Base-by-base conservation (phyloP, 2,113 vertebrate species). In the Chiloscyllium plagiosum region DNA sequence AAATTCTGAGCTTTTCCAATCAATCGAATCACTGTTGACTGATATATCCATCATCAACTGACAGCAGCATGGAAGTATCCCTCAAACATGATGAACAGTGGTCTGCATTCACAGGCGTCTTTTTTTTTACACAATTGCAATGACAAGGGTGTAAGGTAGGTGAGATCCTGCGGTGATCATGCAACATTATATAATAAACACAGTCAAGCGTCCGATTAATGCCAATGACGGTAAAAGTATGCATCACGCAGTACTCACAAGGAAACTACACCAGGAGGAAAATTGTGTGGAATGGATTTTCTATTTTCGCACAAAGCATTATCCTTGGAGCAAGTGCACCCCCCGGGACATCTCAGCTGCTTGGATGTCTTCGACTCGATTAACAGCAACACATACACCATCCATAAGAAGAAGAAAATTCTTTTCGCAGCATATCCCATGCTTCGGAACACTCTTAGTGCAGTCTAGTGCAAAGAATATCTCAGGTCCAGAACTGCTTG, bases 261-360 rank as follows among this genome's bases (percentile, higher is more conserved):
- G 24, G 97, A 97, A 96, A 97, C 96, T 89, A 97, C 96, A 86
- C 96, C 96, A 0, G 96, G 96, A 50, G 97, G 96, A 96, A 97
- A 97, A 69, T 66, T 97, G 76, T 96, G 96, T 0, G 97, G 97
- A 80, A 98, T 97, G 52, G 96, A 96, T 42, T n/a, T 90, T 95
- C 96, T 96, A 65, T 96, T 96, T 95, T 97, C 97, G 37, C 97
- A 98, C 65, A 97, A 96, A 86, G 97, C 97, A 3, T 96, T 97
- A 65, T 98, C 97, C 85, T 97, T 97, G 95, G 97, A 97, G 95
- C 97, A 98, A 96, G 96, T 97, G 94, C 97, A 98, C 96, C 96
- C 96, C 0, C 24, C 37, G 0, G 97, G 96, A 95, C 97, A 98
- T 80, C 96, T 97, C 19, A 52, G 29, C 69, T 90, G 87, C 29